Base-by-base conservation (phyloP, 2,797 vertebrate genomes). In the Tauraco hartlaubi region DNA sequence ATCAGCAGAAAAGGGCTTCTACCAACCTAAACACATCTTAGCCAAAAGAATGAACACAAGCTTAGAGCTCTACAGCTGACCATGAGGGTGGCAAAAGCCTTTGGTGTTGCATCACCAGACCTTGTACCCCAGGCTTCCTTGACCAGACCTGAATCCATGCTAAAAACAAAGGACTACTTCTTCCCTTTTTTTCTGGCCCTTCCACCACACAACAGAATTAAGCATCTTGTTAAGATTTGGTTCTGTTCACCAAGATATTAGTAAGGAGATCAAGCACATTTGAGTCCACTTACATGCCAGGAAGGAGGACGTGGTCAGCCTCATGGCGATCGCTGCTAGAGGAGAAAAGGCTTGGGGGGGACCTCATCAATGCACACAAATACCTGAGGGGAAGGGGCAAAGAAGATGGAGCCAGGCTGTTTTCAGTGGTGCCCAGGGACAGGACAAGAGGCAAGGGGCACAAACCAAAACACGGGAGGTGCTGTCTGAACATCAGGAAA, bases 81-180 rank as follows among this genome's bases (percentile, higher is more conserved):
- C 22, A 2, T 3, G 48, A 26, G 22, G 18, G 44, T 33, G 25
- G 13, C 22, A 22, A 77, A 81, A 73, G 20, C 18, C 48, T 12
- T 67, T 28, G 25, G 14, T 0, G 0, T 1, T 73, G 37, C 52
- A 26, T 6, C 2, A 0, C 19, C 67, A n/a, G 41, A 44, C 16
- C 63, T 41, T 37, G 23, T 3, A 4, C 3, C 33, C 13, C 22
- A 28, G 22, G 35, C 31, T 77, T 52, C 58, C 71, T 55, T 31
- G 16, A 77, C 6, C 16, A 66, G 35, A 41, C 18, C 8, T 31
- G 15, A 92, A 71, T 63, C 44, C 16, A 22, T 5, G 10, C 59
- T 20, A n/a, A 73, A 68, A 59, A 18, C n/a, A 48, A 3, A 15
- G 12, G 5, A 15, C 6, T 29, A 59, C 16, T 39, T 52, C 28